Evolutionary conservation across 1,140 invertebrate genomes (phyloP), one percentile per base, ranked within the genome.

Genomic region (Leptestheria dahalacensis): DNA sequence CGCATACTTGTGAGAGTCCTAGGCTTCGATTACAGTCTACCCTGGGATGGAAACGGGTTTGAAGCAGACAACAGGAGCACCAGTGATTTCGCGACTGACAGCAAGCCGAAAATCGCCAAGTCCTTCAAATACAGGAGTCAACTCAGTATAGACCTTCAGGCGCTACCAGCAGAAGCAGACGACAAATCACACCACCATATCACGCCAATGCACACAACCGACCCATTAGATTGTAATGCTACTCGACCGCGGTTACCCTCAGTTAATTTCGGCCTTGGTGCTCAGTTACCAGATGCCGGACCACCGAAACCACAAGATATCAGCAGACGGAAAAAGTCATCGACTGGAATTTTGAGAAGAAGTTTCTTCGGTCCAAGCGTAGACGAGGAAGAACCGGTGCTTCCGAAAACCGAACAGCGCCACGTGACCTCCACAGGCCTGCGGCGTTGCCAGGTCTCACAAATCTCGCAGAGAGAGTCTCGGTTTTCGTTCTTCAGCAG

Each of bases 51-150:
- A 41, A 41, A 41, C 33, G 6, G 6, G 33, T 15, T 9, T 9
- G 33, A 41, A 41, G 6, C 33, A 41, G 15, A 15, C 6, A 41
- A 41, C 6, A 41, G 33, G 15, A 41, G 6, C 33, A 41, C 15
- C 33, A 41, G 33, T 15, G 33, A 41, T 41, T 9, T 9, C 15
- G 33, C 6, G 15, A 9, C 33, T 9, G 6, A 9, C 6, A 41
- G 15, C 33, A 6, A 41, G 33, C 61, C 61, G 1, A 48, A 54
- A 51, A 62, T 62, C 25, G 61, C 48, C 20, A 61, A 57, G 28
- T 53, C 61, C 1, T 62, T 62, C 55, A 55, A 62, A 49, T 62
- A 62, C 55, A 46, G 61, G 6, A 62, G 61, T 62, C 61, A 62
- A 20, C 33, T 62, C 10, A 28, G 33, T 41, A 41, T 41, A 6